These are phyloP conservation scores for Eilema sororculum DNA, from an alignment of 2,888 invertebrate genomes.

Conservation along the genomic window DNA sequence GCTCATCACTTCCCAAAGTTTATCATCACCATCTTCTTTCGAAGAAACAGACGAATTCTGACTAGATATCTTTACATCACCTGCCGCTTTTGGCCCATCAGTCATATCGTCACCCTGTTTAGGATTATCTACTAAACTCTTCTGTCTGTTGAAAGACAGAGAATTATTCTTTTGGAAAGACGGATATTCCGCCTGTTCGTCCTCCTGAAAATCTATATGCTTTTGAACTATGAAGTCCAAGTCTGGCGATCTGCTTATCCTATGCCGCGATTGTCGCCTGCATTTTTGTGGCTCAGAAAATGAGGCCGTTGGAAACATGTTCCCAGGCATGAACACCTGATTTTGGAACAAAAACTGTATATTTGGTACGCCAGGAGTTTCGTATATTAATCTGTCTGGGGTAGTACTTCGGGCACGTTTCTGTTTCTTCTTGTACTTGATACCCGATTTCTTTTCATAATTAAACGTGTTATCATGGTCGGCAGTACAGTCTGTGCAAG, in stretches of 20 bases:
- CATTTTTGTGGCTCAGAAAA: slow-evolving; percentile 70
- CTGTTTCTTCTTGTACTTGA: slow-evolving; percentile 76
- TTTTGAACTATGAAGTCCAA: slow-evolving; percentile 66
- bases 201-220: slow-evolving; percentile 75
- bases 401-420: slow-evolving; percentile 68
- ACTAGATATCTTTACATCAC: slow-evolving; percentile 64
- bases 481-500: slow-evolving; percentile 76
- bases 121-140: slow-evolving; percentile 63
- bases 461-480: slow-evolving; percentile 78
- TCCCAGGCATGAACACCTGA: slow-evolving; percentile 83
- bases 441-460: slow-evolving; percentile 79
- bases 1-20: slow-evolving; percentile 79
- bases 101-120: slow-evolving; percentile 63
- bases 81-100: slow-evolving; percentile 62
- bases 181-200: slow-evolving; percentile 63
- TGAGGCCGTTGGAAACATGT: slow-evolving; percentile 62
- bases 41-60: slow-evolving; percentile 54
- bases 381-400: slow-evolving; percentile 61
- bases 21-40: slow-evolving; percentile 67
- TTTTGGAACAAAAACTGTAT: slow-evolving; percentile 85
- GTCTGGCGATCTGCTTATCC: slow-evolving; percentile 62
- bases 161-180: slow-evolving; percentile 77
- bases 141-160: slow-evolving; percentile 67
- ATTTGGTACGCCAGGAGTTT: slow-evolving; percentile 65
- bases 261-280: slow-evolving; percentile 56